These are phyloP conservation scores for Ricordea florida DNA, from an alignment of 92 coral and sea anemone genomes.

Conservation along the genomic window DNA sequence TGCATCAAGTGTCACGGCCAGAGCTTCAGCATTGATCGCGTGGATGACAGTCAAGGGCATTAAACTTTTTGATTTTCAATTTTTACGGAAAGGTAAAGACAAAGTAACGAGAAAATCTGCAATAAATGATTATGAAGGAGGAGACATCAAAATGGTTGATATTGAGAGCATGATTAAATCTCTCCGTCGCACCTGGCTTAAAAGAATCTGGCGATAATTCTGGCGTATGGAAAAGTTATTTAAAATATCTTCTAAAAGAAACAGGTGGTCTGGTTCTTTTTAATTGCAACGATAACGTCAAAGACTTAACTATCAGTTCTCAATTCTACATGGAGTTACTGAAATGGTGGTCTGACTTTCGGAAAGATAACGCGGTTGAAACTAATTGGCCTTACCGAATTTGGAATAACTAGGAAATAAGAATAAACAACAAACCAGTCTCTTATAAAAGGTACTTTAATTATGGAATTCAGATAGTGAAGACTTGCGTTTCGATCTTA, in stretches of 20 bases:
- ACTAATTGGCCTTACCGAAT: too few species aligned
- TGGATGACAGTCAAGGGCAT: too few species aligned
- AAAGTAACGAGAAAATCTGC: conserved; percentile 5
- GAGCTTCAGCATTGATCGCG: conserved; percentile 25
- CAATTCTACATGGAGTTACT: too few species aligned
- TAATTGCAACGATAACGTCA: not conserved
- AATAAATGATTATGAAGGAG: conserved; percentile 19
- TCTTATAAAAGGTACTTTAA: too few species aligned
- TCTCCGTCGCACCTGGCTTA: conserved; percentile 7
- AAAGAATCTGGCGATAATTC: conserved; percentile 8
- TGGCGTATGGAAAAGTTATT: conserved; percentile 11
- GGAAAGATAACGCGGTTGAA: too few species aligned
- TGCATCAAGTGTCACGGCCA: conserved; percentile 14
- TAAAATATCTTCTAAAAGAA: conserved; percentile 2
- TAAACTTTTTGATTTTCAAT: not conserved
- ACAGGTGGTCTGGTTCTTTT: conserved; percentile 6
- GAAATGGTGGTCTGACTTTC: too few species aligned
- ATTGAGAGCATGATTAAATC: conserved; percentile 7
- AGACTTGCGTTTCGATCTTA: too few species aligned
- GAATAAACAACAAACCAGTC: too few species aligned
- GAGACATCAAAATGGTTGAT: conserved; percentile 7
- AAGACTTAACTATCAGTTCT: too few species aligned
- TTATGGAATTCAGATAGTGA: too few species aligned
- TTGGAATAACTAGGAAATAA: too few species aligned
- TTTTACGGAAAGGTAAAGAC: too few species aligned